These are phyloP conservation scores for Pempheris klunzingeri DNA, from an alignment of 2,797 vertebrate genomes.

Conservation along the genomic window DNA sequence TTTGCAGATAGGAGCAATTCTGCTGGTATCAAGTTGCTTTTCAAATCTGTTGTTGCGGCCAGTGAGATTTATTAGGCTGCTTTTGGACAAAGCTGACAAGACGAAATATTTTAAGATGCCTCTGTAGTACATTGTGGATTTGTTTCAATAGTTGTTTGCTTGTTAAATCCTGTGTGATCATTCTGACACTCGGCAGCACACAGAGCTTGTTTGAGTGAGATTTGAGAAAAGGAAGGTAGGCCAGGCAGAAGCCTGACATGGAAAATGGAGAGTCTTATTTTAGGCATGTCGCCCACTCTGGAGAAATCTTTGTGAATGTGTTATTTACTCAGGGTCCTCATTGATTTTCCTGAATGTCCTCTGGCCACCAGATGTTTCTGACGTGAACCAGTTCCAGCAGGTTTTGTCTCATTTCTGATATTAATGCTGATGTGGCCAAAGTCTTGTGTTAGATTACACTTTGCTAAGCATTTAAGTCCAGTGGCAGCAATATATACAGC, in stretches of 20 bases:
- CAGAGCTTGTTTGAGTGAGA: conserved; percentile 7
- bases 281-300: conserved; percentile 35
- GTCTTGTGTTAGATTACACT: conserved; percentile 20
- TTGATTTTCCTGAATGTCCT: conserved; percentile 71
- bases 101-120: conserved; percentile 3
- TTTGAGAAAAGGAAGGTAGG: not conserved
- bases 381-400: conserved; percentile 66
- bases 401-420: conserved; percentile 47
- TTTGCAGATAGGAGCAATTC: conserved; percentile 19
- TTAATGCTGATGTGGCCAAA: conserved; percentile 36
- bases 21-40: conserved; percentile 34
- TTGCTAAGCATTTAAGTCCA: conserved; percentile 25
- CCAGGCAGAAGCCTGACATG: conserved; percentile 18
- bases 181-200: not conserved
- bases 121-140: not conserved
- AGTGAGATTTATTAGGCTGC: conserved; percentile 17
- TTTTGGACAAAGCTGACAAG: conserved; percentile 18
- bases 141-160: not conserved
- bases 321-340: conserved; percentile 71
- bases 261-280: conserved; percentile 41
- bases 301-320: conserved; percentile 58
- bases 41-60: conserved; percentile 12
- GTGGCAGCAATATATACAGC: conserved; percentile 4
- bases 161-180: not conserved
- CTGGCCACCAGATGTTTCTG: conserved; percentile 68